phyloP scores from a whole-genome alignment of 1,140 invertebrate species.

The Polypedilum pembai region DNA sequence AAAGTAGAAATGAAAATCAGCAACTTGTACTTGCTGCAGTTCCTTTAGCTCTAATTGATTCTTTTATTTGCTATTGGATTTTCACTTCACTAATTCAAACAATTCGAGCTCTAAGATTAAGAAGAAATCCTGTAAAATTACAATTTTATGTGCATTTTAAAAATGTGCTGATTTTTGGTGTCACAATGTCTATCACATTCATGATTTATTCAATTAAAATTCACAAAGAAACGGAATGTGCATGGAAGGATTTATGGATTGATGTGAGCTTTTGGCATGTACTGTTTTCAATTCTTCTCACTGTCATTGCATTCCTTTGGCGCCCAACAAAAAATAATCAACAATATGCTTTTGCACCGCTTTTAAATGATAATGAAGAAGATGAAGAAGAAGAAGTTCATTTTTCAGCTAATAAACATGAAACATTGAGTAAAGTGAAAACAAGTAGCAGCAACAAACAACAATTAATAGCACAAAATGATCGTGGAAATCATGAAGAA shows the following conservation, averaged over 20 bases:
- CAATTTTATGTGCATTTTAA: conserved; percentile 86
- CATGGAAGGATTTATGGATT: conserved; percentile 87
- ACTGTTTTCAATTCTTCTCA: conserved; percentile 75
- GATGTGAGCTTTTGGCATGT: conserved; percentile 94
- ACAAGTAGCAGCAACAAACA: conserved; percentile 33
- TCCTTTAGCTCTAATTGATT: conserved; percentile 63
- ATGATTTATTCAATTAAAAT: conserved; percentile 86
- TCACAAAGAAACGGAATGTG: conserved; percentile 61
- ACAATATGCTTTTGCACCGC: conserved; percentile 86
- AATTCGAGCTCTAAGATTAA: conserved; percentile 73
- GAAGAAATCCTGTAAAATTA: conserved; percentile 84
- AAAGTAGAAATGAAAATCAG: conserved; percentile 53
- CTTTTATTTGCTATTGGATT: conserved; percentile 74
- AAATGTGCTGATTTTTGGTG: conserved; percentile 83
- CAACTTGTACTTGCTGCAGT: conserved; percentile 64
- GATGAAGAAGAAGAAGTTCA: conserved; percentile 72
- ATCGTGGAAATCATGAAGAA: conserved; percentile 51
- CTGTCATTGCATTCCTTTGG: conserved; percentile 92
- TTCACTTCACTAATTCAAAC: conserved; percentile 84
- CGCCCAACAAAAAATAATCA: conserved; percentile 91
- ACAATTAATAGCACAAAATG: conserved; percentile 36
- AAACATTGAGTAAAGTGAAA: conserved; percentile 59
- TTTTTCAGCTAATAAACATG: conserved; percentile 76
- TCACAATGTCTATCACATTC: conserved; percentile 79
- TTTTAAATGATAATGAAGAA: conserved; percentile 78